Evolutionary conservation across 2,888 invertebrate species (phyloP).

Genomic region (Noctua pronuba): DNA sequence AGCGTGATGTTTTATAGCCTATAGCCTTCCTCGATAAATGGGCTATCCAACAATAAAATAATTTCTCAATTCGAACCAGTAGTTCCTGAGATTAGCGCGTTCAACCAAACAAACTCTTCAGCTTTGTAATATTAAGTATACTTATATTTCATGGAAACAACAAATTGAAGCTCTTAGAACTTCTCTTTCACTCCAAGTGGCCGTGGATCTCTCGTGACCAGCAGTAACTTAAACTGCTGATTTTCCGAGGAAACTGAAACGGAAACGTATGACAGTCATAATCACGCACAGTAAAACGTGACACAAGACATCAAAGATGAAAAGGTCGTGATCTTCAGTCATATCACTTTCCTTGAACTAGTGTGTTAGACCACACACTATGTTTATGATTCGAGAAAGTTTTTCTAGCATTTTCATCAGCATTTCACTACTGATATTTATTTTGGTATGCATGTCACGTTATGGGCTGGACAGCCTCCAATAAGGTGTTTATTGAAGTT

Average conservation of each 20-base stretch:
- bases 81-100: no score
- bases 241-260: conserved; percentile 10
- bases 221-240: neutral
- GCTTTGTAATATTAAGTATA: no score
- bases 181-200: neutral
- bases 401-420: conserved; percentile 32
- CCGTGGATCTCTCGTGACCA: neutral
- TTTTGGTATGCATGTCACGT: neutral
- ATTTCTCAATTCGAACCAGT: no score
- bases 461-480: neutral
- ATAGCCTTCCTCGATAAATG: no score
- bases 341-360: conserved; percentile 47
- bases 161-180: neutral
- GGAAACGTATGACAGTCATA: conserved; percentile 2
- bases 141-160: conserved; percentile 1
- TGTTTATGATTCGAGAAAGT: conserved; percentile 6
- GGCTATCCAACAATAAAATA: no score
- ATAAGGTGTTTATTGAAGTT: conserved; percentile 21
- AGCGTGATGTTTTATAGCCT: no score
- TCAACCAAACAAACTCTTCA: no score
- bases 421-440: neutral
- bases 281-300: conserved; percentile 42
- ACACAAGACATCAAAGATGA: conserved; percentile 23
- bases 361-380: conserved; percentile 24
- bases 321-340: conserved; percentile 31